Conservation (phyloP, 2,888 invertebrate species). For the Harmothoe impar region DNA sequence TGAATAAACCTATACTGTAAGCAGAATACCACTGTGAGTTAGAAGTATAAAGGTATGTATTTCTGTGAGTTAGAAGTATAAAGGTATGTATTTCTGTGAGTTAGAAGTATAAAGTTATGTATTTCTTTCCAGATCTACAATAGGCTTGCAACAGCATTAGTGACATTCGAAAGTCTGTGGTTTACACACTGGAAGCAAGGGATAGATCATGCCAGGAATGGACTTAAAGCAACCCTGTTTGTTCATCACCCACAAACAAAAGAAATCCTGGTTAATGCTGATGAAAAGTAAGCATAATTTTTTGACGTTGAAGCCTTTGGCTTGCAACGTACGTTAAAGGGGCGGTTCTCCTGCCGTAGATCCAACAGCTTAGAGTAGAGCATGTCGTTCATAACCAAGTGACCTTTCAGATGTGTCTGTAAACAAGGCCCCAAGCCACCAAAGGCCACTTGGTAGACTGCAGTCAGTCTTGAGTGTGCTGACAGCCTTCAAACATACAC, state of each 20-base stretch:
- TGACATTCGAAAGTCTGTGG: constrained; percentile 83
- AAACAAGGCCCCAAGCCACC: too few relatives aligned
- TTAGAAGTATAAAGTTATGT: background rate
- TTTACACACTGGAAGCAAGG: constrained; percentile 81
- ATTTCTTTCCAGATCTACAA: constrained; percentile 71
- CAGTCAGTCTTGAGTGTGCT: too few relatives aligned
- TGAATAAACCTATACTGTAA: too few relatives aligned
- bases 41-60: too few relatives aligned
- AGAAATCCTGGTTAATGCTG: constrained; percentile 81
- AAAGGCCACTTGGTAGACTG: too few relatives aligned
- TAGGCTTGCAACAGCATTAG: constrained; percentile 81
- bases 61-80: background rate
- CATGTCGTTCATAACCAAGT: too few relatives aligned
- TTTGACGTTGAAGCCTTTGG: background rate
- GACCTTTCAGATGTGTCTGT: too few relatives aligned
- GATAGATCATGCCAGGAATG: constrained; percentile 80
- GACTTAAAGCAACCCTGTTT: constrained; percentile 81
- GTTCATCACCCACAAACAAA: constrained; percentile 79
- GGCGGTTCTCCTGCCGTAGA: too few relatives aligned
- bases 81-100: background rate
- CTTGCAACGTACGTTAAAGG: too few relatives aligned
- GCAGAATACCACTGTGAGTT: background rate
- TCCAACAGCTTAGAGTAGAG: too few relatives aligned
- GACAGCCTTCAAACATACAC: too few relatives aligned
- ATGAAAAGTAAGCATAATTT: constrained; percentile 77